These are phyloP conservation scores for Hyperoplus lanceolatus DNA, from an alignment of 2,797 vertebrate genomes.

Conservation along the genomic window DNA sequence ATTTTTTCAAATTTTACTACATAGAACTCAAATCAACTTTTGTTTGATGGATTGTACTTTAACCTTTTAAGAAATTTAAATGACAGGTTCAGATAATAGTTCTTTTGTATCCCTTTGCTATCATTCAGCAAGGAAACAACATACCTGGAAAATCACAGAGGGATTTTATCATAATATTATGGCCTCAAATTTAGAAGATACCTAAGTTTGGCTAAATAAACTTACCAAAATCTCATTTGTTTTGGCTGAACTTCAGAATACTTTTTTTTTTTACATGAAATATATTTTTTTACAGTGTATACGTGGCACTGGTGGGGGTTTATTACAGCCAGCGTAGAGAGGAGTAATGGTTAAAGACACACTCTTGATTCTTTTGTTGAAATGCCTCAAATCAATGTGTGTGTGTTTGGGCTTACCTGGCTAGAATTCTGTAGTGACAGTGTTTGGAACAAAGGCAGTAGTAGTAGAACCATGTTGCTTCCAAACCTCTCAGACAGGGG, in stretches of 20 bases:
- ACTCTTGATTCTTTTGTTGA: neutral
- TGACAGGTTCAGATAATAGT: neutral
- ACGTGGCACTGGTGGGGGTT: neutral
- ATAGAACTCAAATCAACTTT: neutral
- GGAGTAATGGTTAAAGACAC: neutral
- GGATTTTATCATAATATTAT: neutral
- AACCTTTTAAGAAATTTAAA: neutral
- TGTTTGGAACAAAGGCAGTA: constrained; percentile 4
- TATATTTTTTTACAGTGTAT: neutral
- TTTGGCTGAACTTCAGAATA: constrained; percentile 7
- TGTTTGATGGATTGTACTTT: neutral
- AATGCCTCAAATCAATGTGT: neutral
- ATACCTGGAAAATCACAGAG: neutral
- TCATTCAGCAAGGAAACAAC: neutral
- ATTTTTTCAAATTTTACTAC: neutral
- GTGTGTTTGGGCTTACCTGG: neutral
- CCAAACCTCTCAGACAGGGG: neutral
- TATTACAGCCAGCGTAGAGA: neutral
- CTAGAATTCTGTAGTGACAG: neutral
- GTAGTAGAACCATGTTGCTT: neutral
- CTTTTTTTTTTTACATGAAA: neutral
- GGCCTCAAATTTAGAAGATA: neutral
- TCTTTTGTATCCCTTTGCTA: neutral
- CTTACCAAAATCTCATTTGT: neutral
- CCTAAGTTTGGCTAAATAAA: neutral